phyloP scores from a whole-genome alignment of 2,113 vertebrate species.

The Rhadina sibilatrix region DNA sequence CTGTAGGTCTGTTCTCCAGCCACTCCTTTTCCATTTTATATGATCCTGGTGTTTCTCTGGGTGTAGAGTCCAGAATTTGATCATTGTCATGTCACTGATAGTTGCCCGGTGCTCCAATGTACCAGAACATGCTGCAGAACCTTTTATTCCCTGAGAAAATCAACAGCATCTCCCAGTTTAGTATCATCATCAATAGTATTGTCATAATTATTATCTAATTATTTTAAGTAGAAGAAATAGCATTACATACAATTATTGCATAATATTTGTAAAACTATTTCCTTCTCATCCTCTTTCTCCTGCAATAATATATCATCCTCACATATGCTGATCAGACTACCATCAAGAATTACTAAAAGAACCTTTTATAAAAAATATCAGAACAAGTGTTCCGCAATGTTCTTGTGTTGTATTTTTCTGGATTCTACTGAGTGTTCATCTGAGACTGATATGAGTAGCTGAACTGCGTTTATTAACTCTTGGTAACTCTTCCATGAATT shows the following conservation, averaged over 20 bases:
- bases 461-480: not conserved
- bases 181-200: not conserved
- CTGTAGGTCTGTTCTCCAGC: not conserved
- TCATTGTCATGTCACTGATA: not conserved
- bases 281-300: not conserved
- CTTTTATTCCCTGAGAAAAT: not conserved
- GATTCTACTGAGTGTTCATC: not conserved
- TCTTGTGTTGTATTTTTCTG: not conserved
- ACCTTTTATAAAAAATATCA: not conserved
- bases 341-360: not conserved
- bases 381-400: not conserved
- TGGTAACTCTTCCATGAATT: not conserved
- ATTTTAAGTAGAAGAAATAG: not conserved
- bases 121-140: not conserved
- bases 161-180: not conserved
- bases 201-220: not conserved
- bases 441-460: not conserved
- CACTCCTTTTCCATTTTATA: not conserved
- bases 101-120: not conserved
- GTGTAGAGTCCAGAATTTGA: not conserved
- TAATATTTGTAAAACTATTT: not conserved
- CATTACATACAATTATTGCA: not conserved
- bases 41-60: not conserved
- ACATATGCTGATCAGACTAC: not conserved
- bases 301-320: not conserved